Evolutionary conservation across 2,113 vertebrate species (phyloP).

Genomic region (Puntigrus tetrazona): DNA sequence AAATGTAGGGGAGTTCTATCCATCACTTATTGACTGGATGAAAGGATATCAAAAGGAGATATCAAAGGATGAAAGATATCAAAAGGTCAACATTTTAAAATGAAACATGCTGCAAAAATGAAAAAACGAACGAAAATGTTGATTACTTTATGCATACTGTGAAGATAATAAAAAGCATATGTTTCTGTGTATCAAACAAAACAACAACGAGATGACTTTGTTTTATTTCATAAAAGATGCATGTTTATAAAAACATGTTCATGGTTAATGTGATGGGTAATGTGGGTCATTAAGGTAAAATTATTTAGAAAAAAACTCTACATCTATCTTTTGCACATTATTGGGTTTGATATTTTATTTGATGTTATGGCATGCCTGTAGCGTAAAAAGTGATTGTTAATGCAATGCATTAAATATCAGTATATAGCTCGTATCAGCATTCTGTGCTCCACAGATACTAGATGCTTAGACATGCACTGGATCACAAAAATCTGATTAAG

Average conservation of each 20-base stretch:
- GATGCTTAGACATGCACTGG: conserved; percentile 3
- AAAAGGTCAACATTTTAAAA: not conserved
- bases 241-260: not conserved
- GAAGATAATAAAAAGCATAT: not conserved
- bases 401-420: not conserved
- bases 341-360: not conserved
- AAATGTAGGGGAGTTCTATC: not conserved
- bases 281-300: not conserved
- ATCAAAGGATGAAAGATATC: too few relatives aligned
- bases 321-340: not conserved
- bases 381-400: not conserved
- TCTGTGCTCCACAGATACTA: not conserved
- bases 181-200: not conserved
- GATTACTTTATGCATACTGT: too few relatives aligned
- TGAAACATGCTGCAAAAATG: too few relatives aligned
- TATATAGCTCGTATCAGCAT: not conserved
- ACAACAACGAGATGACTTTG: not conserved
- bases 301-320: not conserved
- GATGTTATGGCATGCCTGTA: not conserved
- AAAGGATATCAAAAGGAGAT: not conserved
- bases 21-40: not conserved
- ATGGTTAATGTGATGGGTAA: not conserved
- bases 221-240: not conserved
- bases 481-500: conserved; percentile 1
- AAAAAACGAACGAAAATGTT: too few relatives aligned